phyloP scores from a whole-genome alignment of 2,888 invertebrate genomes.

The Bedellia somnulentella region DNA sequence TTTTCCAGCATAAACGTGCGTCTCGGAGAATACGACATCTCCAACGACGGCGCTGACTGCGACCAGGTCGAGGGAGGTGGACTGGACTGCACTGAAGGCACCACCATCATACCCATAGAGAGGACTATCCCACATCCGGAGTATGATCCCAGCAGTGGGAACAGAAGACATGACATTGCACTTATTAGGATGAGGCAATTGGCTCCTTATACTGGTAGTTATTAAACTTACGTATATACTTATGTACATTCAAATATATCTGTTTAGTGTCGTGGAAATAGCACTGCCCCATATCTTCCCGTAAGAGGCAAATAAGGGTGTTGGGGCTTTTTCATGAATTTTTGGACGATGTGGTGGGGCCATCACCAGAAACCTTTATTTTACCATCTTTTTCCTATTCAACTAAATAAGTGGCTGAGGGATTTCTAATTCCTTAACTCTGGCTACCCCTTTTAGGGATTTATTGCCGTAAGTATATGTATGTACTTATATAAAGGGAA shows the following conservation, averaged over 20 bases:
- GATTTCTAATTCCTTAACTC: too few species aligned
- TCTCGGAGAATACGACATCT: constrained; percentile 30
- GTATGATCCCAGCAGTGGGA: constrained; percentile 14
- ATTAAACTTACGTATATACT: not conserved
- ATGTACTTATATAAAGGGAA: too few species aligned
- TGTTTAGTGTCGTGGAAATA: not conserved
- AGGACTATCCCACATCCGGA: constrained; percentile 23
- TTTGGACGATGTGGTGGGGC: too few species aligned
- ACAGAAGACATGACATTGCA: constrained; percentile 7
- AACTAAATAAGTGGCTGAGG: too few species aligned
- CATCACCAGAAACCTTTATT: too few species aligned
- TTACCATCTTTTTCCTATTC: too few species aligned
- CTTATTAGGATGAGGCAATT: constrained; percentile 6
- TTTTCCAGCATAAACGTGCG: constrained; percentile 10
- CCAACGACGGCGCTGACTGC: constrained; percentile 20
- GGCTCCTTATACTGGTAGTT: constrained; percentile 9
- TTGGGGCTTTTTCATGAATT: too few species aligned
- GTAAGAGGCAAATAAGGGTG: too few species aligned
- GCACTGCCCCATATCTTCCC: too few species aligned
- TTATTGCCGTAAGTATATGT: too few species aligned
- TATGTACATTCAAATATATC: not conserved
- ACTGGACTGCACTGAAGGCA: constrained; percentile 22
- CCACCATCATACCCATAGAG: constrained; percentile 20
- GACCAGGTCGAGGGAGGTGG: constrained; percentile 11
- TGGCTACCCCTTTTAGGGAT: too few species aligned